These are phyloP conservation scores for Trachymyrmex septentrionalis DNA, from an alignment of 1,140 invertebrate species.

Conservation along the genomic window DNA sequence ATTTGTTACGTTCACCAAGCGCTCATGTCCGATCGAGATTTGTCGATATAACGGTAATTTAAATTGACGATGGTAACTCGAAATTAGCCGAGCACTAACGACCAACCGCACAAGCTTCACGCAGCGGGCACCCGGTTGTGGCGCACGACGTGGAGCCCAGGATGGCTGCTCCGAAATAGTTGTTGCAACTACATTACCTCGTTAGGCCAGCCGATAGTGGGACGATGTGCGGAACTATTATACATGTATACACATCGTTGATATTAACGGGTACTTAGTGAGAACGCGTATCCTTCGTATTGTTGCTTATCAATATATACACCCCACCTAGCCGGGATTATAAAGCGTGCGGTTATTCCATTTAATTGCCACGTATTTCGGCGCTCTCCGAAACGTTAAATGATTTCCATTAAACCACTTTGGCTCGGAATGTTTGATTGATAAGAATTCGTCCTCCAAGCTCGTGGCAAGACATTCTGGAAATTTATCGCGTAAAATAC, in stretches of 20 bases:
- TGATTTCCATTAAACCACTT: not conserved
- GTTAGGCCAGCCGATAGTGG: slow-evolving; percentile 35
- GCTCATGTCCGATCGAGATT: slow-evolving; percentile 70
- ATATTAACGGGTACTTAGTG: slow-evolving; percentile 67
- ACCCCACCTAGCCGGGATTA: slow-evolving; percentile 14
- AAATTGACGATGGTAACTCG: slow-evolving; percentile 65
- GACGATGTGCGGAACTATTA: slow-evolving; percentile 37
- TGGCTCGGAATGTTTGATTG: not conserved
- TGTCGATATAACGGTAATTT: slow-evolving; percentile 63
- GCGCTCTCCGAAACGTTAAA: not conserved
- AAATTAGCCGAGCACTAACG: slow-evolving; percentile 71
- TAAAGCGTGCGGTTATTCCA: slow-evolving; percentile 57
- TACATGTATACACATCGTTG: slow-evolving; percentile 32
- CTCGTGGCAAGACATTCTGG: not conserved
- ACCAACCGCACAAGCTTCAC: slow-evolving; percentile 42
- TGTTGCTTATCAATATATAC: not conserved
- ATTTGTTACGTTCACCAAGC: slow-evolving; percentile 24
- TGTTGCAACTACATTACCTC: slow-evolving; percentile 64
- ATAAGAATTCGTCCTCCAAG: not conserved
- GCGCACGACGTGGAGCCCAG: slow-evolving; percentile 1
- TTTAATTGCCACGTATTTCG: slow-evolving; percentile 61
- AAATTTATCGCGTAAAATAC: slow-evolving; percentile 21
- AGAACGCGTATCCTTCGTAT: slow-evolving; percentile 24
- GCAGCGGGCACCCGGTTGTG: slow-evolving; percentile 24
- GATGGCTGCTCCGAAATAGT: slow-evolving; percentile 65